phyloP scores from a whole-genome alignment of 1,140 invertebrate genomes.

The Melipona quadrifasciata region DNA sequence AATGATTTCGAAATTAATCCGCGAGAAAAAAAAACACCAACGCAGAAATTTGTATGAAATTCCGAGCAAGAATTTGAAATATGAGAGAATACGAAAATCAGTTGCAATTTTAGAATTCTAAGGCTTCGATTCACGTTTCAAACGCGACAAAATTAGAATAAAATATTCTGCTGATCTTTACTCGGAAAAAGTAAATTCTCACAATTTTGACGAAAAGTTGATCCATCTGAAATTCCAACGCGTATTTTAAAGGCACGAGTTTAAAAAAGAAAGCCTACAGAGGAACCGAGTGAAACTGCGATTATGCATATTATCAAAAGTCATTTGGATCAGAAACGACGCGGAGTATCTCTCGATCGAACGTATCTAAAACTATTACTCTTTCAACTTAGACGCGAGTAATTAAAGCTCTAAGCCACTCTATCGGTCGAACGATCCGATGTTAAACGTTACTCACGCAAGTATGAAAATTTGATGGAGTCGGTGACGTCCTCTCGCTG shows the following conservation, averaged over 20 bases:
- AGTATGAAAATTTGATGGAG: constrained; percentile 61
- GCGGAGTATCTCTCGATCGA: constrained; percentile 2
- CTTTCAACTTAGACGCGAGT: constrained; percentile 59
- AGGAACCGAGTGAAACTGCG: background rate
- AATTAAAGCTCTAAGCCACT: constrained; percentile 67
- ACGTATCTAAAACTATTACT: constrained; percentile 33
- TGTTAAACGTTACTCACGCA: constrained; percentile 44
- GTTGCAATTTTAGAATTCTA: background rate
- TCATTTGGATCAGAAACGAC: background rate
- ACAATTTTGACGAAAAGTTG: too few relatives aligned
- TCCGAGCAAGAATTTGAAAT: background rate
- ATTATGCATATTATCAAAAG: constrained; percentile 18
- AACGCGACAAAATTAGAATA: background rate
- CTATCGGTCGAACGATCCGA: constrained; percentile 68
- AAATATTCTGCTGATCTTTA: too few relatives aligned
- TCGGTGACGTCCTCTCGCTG: constrained; percentile 51
- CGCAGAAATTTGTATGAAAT: background rate
- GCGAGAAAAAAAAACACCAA: background rate
- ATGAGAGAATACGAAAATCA: background rate
- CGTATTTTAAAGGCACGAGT: too few relatives aligned
- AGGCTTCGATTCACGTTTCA: background rate
- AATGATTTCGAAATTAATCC: constrained; percentile 7
- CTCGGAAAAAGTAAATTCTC: too few relatives aligned
- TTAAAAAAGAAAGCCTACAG: too few relatives aligned
- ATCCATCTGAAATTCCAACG: too few relatives aligned